phyloP scores from a whole-genome alignment of 1,140 invertebrate species.

The Acromyrmex heyeri region DNA sequence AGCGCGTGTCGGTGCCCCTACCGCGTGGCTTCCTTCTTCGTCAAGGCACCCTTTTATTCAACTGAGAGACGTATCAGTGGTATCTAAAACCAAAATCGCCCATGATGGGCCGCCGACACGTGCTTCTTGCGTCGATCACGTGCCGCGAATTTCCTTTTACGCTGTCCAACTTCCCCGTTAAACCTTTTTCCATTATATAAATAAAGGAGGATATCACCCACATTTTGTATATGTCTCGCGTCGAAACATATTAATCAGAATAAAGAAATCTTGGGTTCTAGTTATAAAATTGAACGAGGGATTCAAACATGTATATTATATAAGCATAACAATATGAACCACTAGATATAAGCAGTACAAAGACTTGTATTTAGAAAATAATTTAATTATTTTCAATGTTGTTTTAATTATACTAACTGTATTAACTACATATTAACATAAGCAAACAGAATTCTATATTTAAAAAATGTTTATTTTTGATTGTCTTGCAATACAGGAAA shows the following conservation, averaged over 20 bases:
- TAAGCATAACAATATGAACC: slow-evolving; percentile 11
- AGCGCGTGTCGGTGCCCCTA: slow-evolving; percentile 67
- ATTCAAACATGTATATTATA: not conserved
- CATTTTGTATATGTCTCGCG: not conserved
- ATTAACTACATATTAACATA: not conserved
- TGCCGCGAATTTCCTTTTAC: slow-evolving; percentile 58
- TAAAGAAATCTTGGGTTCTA: not conserved
- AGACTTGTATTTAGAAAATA: not conserved
- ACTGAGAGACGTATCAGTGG: slow-evolving; percentile 41
- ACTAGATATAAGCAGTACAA: not conserved
- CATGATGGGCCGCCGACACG: slow-evolving; percentile 70
- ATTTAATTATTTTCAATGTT: not conserved
- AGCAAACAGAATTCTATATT: not conserved
- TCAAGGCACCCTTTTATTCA: slow-evolving; percentile 62
- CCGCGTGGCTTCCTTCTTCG: slow-evolving; percentile 60
- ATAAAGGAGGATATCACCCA: not conserved
- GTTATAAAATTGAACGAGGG: slow-evolving; percentile 17
- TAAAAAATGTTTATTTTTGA: not conserved
- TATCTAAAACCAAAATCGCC: slow-evolving; percentile 69
- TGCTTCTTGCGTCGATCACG: slow-evolving; percentile 71
- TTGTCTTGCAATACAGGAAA: not conserved
- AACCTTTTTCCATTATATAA: slow-evolving; percentile 31
- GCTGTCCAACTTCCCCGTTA: slow-evolving; percentile 26
- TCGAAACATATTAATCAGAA: slow-evolving; percentile 19
- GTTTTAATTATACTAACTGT: not conserved